Base-by-base conservation (phyloP, 2,797 vertebrate species). In the Acanthornis magna region DNA sequence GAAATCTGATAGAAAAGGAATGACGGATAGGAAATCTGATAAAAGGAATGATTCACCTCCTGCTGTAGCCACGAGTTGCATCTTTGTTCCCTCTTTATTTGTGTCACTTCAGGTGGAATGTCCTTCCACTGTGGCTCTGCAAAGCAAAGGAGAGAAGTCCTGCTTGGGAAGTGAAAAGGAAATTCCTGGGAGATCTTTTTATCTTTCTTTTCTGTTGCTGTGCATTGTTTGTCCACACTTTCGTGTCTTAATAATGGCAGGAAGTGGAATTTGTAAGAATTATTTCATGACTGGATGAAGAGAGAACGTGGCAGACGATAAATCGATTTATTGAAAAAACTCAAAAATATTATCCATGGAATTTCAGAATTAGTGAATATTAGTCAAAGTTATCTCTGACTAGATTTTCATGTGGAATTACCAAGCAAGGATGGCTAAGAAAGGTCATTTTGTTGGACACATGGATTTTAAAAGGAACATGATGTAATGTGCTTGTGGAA, bases 271-370 rank as follows among this genome's bases (percentile, higher is more conserved):
- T 85, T 32, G 15, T 21, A 27, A 23, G 13, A 55, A 16, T n/a
- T 30, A 6, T 36, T 85, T 60, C 9, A 3, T 40, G 30, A 47
- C 54, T 58, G 45, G 36, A 67, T 51, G 50, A 55, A 34, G 0
- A 0, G 22, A 68, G 21, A 61, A 60, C 0, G 0, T 17, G 17
- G 14, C 19, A 51, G 10, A 5, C 54, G 36, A 40, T 16, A 18
- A 48, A 78, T 48, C 21, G 25, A 63, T 84, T 45, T 36, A 13
- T 32, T 40, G 8, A 16, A 23, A 48, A 80, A 57, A 8, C 8
- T 13, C 2, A 5, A 45, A 76, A 6, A 21, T 30, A 3, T 29
- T 18, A 20, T 5, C 10, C 6, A 9, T 11, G 19, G 40, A 87
- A 40, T 79, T 51, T 38, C 16, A 34, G 40, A 48, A 26, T 29